Evolutionary conservation across 2,888 invertebrate genomes (phyloP), one percentile per base, ranked within the genome.

Genomic region (Trichogramma dendrolimi): DNA sequence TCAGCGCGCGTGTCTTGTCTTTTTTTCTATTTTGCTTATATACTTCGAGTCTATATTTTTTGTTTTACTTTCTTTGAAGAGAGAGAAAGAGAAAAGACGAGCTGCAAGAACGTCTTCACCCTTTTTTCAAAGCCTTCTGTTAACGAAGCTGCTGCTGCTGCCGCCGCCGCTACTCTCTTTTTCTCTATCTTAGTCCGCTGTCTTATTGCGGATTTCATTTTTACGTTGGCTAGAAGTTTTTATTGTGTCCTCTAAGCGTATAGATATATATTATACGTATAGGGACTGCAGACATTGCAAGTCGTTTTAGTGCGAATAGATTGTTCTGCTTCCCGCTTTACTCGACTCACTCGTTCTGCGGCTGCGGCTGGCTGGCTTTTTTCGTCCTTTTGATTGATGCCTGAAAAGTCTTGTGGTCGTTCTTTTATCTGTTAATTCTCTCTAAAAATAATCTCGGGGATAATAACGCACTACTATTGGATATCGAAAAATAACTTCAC

Each of bases 51-150:
- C 44, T 46, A 42, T 48, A 47, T 55, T 48, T 55, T 41, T 43
- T 11, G 53, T n/a, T 55, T n/a, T 60, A 39, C 44, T 57, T 38
- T 57, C 60, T 64, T 58, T 60, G 63, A 62, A 58, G 55, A 27
- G 27, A 27, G 27, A 27, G 27, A 27, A 27, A 27, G 27, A 27
- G 27, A 27, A 27, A 27, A 27, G 27, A 27, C 27, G 49, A 59
- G 54, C 56, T 27, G 56, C 59, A 38, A 49, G 49, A 10, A 48
- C 48, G 48, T 48, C 48, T 48, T 48, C 53, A 47, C 10, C 48
- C 49, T 41, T 47, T 47, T 53, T 59, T 57, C 50, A 58, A 61
- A 54, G 64, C 50, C 54, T 60, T 46, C 60, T 63, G 63, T 56
- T 63, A 63, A 63, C 63, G 63, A 63, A 60, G 1, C 27, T 27